phyloP scores from a whole-genome alignment of 2,888 invertebrate genomes.

The Cryptocheilus praepositus region DNA sequence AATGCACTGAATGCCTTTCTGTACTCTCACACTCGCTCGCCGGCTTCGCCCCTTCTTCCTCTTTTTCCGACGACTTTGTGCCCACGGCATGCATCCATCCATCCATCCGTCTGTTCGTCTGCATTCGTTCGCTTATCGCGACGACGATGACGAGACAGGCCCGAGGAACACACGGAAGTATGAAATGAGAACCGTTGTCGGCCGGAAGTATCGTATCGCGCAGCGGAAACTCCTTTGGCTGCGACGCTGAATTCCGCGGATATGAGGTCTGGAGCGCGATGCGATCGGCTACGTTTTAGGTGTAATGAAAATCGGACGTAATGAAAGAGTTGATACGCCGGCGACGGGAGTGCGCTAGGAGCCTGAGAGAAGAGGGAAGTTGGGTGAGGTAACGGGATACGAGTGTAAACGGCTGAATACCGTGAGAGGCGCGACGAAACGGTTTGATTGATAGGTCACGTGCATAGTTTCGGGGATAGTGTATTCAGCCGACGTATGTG shows the following conservation, averaged over 20 bases:
- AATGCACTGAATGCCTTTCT: conserved; percentile 70
- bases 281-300: too few relatives aligned
- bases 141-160: conserved; percentile 24
- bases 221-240: conserved; percentile 10
- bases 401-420: too few relatives aligned
- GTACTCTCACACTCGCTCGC: conserved; percentile 24
- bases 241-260: too few relatives aligned
- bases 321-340: neutral
- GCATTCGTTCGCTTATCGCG: conserved; percentile 48
- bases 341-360: neutral
- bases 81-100: conserved; percentile 28
- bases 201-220: conserved; percentile 36
- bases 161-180: too few relatives aligned
- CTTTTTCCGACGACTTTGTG: conserved; percentile 9
- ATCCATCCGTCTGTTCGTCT: conserved; percentile 30
- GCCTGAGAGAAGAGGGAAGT: too few relatives aligned
- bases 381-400: neutral
- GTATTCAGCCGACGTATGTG: too few relatives aligned
- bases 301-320: too few relatives aligned
- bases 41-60: conserved; percentile 8
- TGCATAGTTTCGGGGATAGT: too few relatives aligned
- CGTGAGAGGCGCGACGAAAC: neutral
- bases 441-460: too few relatives aligned
- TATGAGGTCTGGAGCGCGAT: too few relatives aligned
- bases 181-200: conserved; percentile 29